Base-by-base conservation (phyloP, 2,797 vertebrate genomes). In the Pangasius krempfi region DNA sequence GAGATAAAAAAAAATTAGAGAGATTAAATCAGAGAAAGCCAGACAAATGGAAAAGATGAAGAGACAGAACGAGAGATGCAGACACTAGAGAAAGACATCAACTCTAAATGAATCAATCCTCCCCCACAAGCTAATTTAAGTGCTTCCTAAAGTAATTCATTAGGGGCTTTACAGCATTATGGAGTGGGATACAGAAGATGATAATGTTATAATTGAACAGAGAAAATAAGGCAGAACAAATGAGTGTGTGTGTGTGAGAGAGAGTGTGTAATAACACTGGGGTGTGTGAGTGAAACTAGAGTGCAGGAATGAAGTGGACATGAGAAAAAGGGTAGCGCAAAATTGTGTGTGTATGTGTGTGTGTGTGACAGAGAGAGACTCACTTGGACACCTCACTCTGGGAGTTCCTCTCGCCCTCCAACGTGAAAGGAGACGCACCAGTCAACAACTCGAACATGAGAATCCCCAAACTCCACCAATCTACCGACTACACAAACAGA, bases 381-480 rank as follows among this genome's bases (percentile, higher is more conserved):
- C 93, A 98, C 98, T 97, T 97, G 88, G 98, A 98, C 92, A 99
- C 97, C 86, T 99, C 98, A 0, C 97, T 97, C 93, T 98, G 98
- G 0, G 97, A 97, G 93, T 98, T 98, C 92, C 97, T 97, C 93
- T 98, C 97, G 8, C 98, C 98, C 94, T 98, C 98, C 94, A 99
- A 90, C 4, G 98, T 99, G 91, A 99, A 99, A 25, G 98, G 98
- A 70, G 98, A 98, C 0, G 98, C 98, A 72, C 98, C 98, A 0
- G 98, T 99, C 92, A 99, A 94, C 87, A 98, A 95, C 94, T 99
- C 98, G 76, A 98, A 99, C 94, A 98, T 97, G 90, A 98, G 94
- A 94, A 98, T 98, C 3, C 98, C 98, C 75, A 99, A 94, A 90
- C 98, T 98, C 98, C 98, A 99, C 98, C 98, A 98, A 92, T 99